Evolutionary conservation across 2,797 vertebrate species (phyloP), one percentile per base, ranked within the genome.

Genomic region (Gymnothorax javanicus): DNA sequence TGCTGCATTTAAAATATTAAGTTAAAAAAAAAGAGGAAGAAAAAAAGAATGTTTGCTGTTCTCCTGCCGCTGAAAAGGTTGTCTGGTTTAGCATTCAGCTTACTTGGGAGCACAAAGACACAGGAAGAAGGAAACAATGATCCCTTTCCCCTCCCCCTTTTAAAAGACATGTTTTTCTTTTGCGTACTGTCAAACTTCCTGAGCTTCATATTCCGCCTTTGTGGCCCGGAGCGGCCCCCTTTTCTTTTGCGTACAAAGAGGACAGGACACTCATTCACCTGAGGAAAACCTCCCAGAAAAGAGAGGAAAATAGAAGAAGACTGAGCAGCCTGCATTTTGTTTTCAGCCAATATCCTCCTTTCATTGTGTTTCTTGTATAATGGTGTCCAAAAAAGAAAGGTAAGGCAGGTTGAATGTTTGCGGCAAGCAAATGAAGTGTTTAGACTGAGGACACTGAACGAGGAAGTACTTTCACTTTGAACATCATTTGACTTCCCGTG

Each of bases 41-140:
- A 73, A 73, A 87, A 57, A 73, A 54, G 82, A 87, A 77, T 89
- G 71, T 88, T 88, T 87, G 75, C 69, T 52, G 59, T 86, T 87
- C 71, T 79, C 50, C 69, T 1, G 64, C 64, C 17, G 93, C 87
- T 94, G 93, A 95, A 94, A 92, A 92, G 93, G 92, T 88, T 88
- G 90, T 91, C 90, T 92, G 90, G 91, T 90, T 91, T 91, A 90
- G 92, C 92, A 95, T 94, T 94, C 90, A 91, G 82, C 58, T 54
- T 86, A 88, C 90, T 89, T 89, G 89, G 89, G 90, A 87, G 88
- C 91, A 94, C 93, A 95, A 95, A 93, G 92, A 93, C 90, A 95
- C 94, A 96, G 96, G 94, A 95, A 96, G 94, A 90, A 94, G 91
- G 93, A 92, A 59, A 96, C 95, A 96, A 96, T 95, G 92, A 90